phyloP scores from a whole-genome alignment of 2,113 vertebrate genomes.

The Zosterops borbonicus region DNA sequence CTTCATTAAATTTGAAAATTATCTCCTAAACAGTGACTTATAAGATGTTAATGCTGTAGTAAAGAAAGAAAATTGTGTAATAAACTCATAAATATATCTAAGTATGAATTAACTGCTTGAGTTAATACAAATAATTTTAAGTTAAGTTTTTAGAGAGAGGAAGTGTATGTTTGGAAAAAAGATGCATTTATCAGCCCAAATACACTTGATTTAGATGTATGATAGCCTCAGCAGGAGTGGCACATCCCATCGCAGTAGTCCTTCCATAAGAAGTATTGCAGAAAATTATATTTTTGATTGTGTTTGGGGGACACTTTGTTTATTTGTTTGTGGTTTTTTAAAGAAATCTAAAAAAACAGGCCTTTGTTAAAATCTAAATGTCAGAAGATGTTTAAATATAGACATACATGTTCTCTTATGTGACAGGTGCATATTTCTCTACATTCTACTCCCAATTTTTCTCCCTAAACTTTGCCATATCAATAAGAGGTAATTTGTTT shows the following conservation, averaged over 20 bases:
- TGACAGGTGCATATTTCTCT: neutral
- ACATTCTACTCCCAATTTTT: neutral
- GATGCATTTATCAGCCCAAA: neutral
- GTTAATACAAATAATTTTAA: neutral
- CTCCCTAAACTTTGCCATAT: neutral
- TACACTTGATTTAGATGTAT: neutral
- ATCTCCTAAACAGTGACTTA: neutral
- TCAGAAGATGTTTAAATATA: neutral
- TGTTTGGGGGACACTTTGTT: neutral
- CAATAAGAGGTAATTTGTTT: neutral
- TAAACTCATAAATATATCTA: neutral
- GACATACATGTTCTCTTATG: neutral
- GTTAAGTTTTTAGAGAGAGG: neutral
- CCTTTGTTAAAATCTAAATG: neutral
- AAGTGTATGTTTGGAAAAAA: neutral
- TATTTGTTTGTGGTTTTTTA: accelerated
- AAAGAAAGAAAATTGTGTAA: neutral
- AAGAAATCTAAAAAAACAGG: neutral
- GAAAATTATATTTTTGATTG: neutral
- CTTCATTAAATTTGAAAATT: neutral
- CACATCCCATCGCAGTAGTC: neutral
- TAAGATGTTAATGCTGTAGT: neutral
- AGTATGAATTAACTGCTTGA: neutral
- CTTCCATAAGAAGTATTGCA: neutral
- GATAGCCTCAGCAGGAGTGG: neutral